Evolutionary conservation across 2,113 vertebrate species (phyloP).

Genomic region (Garra rufa): DNA sequence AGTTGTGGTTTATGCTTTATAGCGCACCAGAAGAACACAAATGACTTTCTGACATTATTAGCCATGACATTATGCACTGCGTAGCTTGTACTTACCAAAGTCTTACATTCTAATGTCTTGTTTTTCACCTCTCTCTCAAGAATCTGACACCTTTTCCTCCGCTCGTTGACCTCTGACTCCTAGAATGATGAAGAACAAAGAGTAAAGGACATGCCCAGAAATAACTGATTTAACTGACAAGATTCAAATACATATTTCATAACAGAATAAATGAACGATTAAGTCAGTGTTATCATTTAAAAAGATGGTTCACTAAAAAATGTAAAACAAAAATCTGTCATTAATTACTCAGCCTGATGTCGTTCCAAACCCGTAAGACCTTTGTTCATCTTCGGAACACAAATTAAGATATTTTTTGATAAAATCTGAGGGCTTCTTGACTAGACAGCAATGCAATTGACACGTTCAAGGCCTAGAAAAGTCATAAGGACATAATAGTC

Average conservation of each 20-base stretch:
- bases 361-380: no score
- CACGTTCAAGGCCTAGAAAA: no score
- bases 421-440: no score
- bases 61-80: not conserved
- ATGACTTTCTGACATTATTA: not conserved
- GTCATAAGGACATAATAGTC: no score
- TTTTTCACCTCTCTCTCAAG: conserved; percentile 55
- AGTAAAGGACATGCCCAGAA: not conserved
- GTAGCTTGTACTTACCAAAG: conserved; percentile 48
- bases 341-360: no score
- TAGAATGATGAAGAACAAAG: not conserved
- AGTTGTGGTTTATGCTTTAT: not conserved
- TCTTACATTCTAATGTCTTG: conserved; percentile 50
- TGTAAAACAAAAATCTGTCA: no score
- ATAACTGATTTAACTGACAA: not conserved
- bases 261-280: not conserved
- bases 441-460: no score
- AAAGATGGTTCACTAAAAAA: no score
- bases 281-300: not conserved
- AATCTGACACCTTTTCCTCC: conserved; percentile 51
- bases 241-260: not conserved
- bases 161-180: conserved; percentile 52
- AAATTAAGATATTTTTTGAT: no score
- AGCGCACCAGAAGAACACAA: not conserved
- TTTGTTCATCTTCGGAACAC: no score